Evolutionary conservation across 1,140 invertebrate genomes (phyloP).

Genomic region (Nomia melanderi): DNA sequence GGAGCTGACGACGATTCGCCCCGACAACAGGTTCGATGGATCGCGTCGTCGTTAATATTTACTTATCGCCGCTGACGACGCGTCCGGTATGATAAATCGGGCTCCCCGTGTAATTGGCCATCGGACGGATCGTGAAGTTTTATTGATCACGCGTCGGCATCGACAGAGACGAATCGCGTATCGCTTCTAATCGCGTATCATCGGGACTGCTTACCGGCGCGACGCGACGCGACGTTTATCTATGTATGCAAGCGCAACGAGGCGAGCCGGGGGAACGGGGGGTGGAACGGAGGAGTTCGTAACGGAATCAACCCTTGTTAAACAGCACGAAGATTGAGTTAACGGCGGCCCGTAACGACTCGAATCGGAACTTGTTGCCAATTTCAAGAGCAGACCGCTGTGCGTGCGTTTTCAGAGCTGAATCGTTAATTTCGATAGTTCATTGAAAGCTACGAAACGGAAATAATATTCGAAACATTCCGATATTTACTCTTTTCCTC

Average conservation of each 20-base stretch:
- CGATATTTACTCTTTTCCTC: too few relatives aligned
- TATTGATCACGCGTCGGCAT: conserved; percentile 10
- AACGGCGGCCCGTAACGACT: not conserved
- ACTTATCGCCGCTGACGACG: conserved; percentile 18
- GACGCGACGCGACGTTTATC: not conserved
- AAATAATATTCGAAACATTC: too few relatives aligned
- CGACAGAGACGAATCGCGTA: conserved; percentile 15
- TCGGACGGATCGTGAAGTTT: conserved; percentile 17
- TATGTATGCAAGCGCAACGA: not conserved
- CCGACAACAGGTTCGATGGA: not conserved
- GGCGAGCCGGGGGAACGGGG: not conserved
- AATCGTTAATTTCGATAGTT: not conserved
- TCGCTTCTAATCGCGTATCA: conserved; percentile 13
- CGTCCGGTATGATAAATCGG: conserved; percentile 12
- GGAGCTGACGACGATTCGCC: not conserved
- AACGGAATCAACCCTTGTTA: not conserved
- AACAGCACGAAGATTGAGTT: not conserved
- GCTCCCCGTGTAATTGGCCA: conserved; percentile 2
- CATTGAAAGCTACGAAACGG: not conserved
- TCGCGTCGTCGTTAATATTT: conserved; percentile 27
- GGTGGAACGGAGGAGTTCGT: not conserved
- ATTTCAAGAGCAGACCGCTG: not conserved
- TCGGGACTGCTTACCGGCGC: not conserved
- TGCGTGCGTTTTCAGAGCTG: not conserved
- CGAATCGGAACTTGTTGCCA: not conserved